These are phyloP conservation scores for Vulpes ferrilata DNA, from an alignment of 2,113 vertebrate species.

Conservation along the genomic window DNA sequence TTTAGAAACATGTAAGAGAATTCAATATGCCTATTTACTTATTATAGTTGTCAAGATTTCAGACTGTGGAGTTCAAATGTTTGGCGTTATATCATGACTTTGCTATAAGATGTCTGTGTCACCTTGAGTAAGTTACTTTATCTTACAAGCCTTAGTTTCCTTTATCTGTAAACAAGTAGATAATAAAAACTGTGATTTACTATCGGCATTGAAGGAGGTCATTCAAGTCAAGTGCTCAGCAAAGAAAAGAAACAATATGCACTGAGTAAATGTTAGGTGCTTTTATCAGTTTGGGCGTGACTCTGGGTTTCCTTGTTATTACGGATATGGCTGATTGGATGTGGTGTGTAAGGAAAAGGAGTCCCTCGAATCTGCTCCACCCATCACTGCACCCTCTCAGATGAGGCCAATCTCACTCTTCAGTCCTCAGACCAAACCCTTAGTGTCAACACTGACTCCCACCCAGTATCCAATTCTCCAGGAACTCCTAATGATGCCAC, in stretches of 20 bases:
- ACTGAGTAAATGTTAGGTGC: neutral
- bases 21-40: neutral
- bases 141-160: neutral
- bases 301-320: neutral
- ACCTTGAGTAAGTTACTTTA: conserved; percentile 12
- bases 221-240: neutral
- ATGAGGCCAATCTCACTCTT: neutral
- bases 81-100: neutral
- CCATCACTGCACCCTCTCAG: neutral
- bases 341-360: neutral
- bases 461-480: fast-evolving
- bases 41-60: neutral
- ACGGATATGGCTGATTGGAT: neutral
- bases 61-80: neutral
- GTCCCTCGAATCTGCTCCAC: neutral
- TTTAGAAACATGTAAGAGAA: neutral
- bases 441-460: neutral
- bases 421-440: neutral
- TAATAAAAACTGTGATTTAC: neutral
- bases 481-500: fast-evolving
- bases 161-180: neutral
- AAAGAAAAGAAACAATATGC: neutral
- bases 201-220: neutral
- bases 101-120: neutral
- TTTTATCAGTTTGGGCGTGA: neutral